Base-by-base conservation (phyloP, 2,113 vertebrate species). In the Coptodon bakossiorum region DNA sequence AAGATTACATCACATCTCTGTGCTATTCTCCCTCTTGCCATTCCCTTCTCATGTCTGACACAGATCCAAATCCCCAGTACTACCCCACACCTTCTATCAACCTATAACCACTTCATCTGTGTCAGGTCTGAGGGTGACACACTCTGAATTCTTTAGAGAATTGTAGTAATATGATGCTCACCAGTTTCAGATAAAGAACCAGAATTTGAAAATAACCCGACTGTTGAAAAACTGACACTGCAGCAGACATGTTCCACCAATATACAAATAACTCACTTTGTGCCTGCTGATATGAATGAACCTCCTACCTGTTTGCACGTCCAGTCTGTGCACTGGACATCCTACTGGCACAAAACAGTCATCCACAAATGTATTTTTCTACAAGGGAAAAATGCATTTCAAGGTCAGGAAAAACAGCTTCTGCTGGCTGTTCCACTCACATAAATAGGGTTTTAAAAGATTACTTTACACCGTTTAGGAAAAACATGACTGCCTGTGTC, bases 1-100 rank as follows among this genome's bases (percentile, higher is more conserved):
- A 78, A 84, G 50, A 82, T 90, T 88, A 91, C 29, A 87, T 87
- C 86, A 73, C 61, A 81, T 81, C 71, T 34, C 12, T 57, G 38
- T 79, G 80, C 27, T 83, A 7, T 50, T 73, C 31, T 80, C 52
- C 45, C 57, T 83, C 29, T 57, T 56, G 36, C 34, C 22, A 50
- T 76, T 5, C n/a, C 10, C 80, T 63, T 80, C 71, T 80, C 61
- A 45, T 66, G 48, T 68, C 48, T 86, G 80, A 89, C 81, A 56
- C 38, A 83, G 31, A 90, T 78, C 36, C 54, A 24, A 16, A 88
- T 36, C 71, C 48, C n/a, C 83, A 31, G 14, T 50, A 68, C 73
- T 50, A 24, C 7, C n/a, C 53, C 38, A 16, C 43, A 61, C 52
- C 59, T 81, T 71, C 59, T 66, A 56, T 50, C 27, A 82, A 82